phyloP scores from a whole-genome alignment of 2,113 vertebrate species.

The Melanocharis versteri region DNA sequence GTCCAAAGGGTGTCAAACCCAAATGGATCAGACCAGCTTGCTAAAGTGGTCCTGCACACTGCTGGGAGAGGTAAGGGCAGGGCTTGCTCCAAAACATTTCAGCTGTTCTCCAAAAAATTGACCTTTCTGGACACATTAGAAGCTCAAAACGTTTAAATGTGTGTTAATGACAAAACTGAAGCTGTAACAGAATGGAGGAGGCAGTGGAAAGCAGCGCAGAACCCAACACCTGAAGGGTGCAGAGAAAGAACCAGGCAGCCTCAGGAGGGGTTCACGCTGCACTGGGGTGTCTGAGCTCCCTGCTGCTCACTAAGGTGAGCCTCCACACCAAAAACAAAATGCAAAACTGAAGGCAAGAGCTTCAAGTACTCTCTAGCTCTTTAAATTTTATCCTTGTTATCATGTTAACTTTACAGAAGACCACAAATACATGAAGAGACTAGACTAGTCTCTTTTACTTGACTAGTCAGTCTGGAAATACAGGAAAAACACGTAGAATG shows the following conservation, averaged over 20 bases:
- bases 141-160: neutral
- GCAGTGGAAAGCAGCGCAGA: neutral
- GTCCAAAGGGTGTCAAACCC: neutral
- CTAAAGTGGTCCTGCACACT: fast-evolving
- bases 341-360: neutral
- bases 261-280: neutral
- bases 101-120: neutral
- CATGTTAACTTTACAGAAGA: neutral
- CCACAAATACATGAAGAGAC: neutral
- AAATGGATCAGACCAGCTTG: neutral
- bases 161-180: neutral
- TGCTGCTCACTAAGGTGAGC: neutral
- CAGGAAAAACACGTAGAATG: neutral
- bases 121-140: neutral
- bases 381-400: neutral
- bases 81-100: neutral
- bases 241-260: neutral
- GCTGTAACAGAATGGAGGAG: neutral
- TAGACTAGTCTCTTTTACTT: neutral
- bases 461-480: neutral
- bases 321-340: neutral
- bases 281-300: neutral
- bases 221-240: neutral
- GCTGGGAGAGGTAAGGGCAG: neutral
- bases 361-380: neutral